Conservation (phyloP, 2,888 invertebrate species). For the Chymomyza procnemis region DNA sequence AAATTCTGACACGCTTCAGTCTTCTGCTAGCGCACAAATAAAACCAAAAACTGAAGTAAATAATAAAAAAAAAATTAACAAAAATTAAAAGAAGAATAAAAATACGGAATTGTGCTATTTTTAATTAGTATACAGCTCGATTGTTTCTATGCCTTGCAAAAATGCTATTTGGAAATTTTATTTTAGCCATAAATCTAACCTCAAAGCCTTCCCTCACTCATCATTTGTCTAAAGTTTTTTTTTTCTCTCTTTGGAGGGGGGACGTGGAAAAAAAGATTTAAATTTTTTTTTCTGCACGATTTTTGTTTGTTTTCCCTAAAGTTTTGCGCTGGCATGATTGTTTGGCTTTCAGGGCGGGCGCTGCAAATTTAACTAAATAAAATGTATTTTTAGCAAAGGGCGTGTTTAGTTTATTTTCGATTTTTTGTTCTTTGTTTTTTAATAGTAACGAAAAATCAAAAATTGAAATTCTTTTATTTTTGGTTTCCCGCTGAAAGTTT, state of each 20-base stretch:
- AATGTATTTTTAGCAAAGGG: conserved; percentile 67
- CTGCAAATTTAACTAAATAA: conserved; percentile 19
- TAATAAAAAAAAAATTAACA: conserved; percentile 44
- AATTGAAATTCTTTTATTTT: conserved; percentile 28
- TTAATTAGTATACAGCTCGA: conserved; percentile 24
- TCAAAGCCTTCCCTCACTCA: conserved; percentile 66
- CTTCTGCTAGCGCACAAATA: conserved; percentile 36
- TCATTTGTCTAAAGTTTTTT: conserved; percentile 64
- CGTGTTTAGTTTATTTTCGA: conserved; percentile 56
- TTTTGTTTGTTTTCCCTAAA: conserved; percentile 20
- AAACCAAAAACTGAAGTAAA: conserved; percentile 38
- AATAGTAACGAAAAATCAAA: conserved; percentile 29
- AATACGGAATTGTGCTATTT: conserved; percentile 54
- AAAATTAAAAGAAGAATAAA: conserved; percentile 23
- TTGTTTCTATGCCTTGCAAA: conserved; percentile 50
- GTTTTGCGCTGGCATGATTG: conserved; percentile 15
- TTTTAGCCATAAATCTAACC: conserved; percentile 63
- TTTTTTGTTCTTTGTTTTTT: too few species aligned
- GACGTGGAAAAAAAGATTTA: neutral
- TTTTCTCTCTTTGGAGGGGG: conserved; percentile 21
- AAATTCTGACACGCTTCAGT: conserved; percentile 69
- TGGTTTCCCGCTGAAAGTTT: conserved; percentile 38
- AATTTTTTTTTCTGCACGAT: conserved; percentile 16
- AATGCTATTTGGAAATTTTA: conserved; percentile 57
- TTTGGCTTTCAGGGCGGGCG: conserved; percentile 47